phyloP scores from a whole-genome alignment of 2,888 invertebrate genomes.

The Torymus texanus region DNA sequence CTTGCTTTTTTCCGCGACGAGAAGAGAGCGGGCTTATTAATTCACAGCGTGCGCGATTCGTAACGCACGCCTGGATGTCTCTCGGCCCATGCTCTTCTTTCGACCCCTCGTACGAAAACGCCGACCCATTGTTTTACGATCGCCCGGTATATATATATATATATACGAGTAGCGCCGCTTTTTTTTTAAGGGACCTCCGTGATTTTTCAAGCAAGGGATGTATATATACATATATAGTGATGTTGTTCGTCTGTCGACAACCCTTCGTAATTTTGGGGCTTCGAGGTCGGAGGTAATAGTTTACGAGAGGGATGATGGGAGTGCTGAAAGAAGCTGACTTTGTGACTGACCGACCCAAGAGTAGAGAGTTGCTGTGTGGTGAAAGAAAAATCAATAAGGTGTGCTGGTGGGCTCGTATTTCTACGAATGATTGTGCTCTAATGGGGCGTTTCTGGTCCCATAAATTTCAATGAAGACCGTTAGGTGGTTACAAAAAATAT shows the following conservation, averaged over 20 bases:
- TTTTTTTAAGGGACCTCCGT: no score
- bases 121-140: background rate
- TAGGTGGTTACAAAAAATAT: no score
- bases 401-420: background rate
- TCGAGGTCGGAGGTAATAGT: no score
- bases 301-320: constrained; percentile 2
- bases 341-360: constrained; percentile 14
- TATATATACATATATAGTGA: background rate
- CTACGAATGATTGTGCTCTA: background rate
- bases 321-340: constrained; percentile 33
- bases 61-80: constrained; percentile 16
- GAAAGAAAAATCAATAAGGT: constrained; percentile 24
- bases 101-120: no score
- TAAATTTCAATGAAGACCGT: no score
- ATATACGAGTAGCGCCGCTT: no score
- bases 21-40: constrained; percentile 69
- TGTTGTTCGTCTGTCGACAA: constrained; percentile 14
- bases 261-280: constrained; percentile 35
- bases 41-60: constrained; percentile 65
- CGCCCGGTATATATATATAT: background rate
- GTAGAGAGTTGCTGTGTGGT: background rate
- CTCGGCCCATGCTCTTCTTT: background rate
- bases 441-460: background rate
- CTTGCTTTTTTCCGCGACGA: constrained; percentile 35
- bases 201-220: constrained; percentile 2